Evolutionary conservation across 35 echinoderm and acorn worm species (phyloP).

Genomic region (Holothuria glaberrima): DNA sequence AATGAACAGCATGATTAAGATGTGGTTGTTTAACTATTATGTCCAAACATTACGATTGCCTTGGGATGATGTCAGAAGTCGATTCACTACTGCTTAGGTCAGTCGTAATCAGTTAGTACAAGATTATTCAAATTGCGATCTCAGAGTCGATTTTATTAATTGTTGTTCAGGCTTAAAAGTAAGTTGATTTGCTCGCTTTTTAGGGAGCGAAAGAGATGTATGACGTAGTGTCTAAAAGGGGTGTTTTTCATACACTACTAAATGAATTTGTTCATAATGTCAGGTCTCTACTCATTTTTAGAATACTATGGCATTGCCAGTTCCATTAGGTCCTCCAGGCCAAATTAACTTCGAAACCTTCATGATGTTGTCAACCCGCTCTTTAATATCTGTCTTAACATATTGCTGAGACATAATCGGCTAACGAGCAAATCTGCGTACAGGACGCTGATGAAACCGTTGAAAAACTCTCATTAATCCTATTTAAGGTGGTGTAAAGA

Average conservation of each 20-base stretch:
- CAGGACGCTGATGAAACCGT: background rate
- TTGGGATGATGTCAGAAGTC: background rate
- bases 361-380: background rate
- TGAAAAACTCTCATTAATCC: background rate
- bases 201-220: background rate
- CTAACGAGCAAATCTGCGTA: background rate
- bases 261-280: background rate
- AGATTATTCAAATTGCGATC: constrained; percentile 4
- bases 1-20: background rate
- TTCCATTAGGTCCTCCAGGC: background rate
- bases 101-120: background rate
- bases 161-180: background rate
- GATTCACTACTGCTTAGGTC: background rate
- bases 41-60: background rate
- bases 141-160: background rate
- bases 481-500: background rate
- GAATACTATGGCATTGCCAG: background rate
- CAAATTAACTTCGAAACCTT: background rate
- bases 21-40: background rate
- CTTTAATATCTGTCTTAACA: background rate
- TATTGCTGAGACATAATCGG: background rate
- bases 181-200: background rate
- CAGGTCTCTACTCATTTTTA: background rate
- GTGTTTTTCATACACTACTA: too few species aligned
- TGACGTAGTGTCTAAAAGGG: background rate